These are phyloP conservation scores for Synanthedon vespiformis DNA, from an alignment of 2,888 invertebrate species.

Conservation along the genomic window DNA sequence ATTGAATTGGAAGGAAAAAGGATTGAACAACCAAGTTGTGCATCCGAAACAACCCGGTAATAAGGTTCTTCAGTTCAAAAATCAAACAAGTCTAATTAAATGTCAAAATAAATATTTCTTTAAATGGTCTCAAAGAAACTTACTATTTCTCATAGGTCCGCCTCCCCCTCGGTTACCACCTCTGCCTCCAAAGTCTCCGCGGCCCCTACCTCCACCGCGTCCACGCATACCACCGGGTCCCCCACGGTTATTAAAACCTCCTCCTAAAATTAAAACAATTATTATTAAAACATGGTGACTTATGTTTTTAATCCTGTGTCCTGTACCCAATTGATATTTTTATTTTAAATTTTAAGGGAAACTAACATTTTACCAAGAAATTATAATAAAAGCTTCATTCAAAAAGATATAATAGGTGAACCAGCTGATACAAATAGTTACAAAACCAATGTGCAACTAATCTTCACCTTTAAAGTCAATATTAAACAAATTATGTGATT, in stretches of 20 bases:
- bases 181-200: slow-evolving; percentile 55
- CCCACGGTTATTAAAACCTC: slow-evolving; percentile 51
- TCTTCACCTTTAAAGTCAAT: neutral
- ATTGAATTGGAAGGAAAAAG: too few species aligned
- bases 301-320: too few species aligned
- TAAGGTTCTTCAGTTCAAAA: neutral
- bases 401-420: neutral
- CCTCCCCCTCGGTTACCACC: slow-evolving; percentile 51
- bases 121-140: neutral
- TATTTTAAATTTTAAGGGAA: too few species aligned
- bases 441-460: neutral
- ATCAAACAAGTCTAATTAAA: neutral
- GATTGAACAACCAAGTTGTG: too few species aligned
- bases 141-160: slow-evolving; percentile 43
- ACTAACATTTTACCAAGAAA: neutral
- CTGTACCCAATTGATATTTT: too few species aligned
- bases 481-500: neutral
- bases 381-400: neutral
- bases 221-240: slow-evolving; percentile 57
- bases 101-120: neutral
- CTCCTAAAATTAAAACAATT: slow-evolving; percentile 21
- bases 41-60: neutral
- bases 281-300: too few species aligned
- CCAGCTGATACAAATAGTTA: neutral
- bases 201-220: slow-evolving; percentile 48